Base-by-base conservation (phyloP, 1,140 invertebrate genomes). In the Zaprionus capensis region DNA sequence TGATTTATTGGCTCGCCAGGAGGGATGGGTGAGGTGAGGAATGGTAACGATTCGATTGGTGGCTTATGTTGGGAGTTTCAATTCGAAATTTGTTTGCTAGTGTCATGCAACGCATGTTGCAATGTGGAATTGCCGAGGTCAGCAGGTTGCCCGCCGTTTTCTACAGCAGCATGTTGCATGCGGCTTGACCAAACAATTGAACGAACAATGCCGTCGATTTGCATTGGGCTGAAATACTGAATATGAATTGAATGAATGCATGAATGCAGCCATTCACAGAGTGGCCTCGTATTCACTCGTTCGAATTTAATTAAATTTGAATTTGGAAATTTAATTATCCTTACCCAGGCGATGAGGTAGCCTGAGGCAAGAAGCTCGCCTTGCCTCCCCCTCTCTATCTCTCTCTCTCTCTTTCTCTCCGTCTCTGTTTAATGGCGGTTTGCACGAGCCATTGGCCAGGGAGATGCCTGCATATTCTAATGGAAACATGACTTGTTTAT, bases 1-100 rank as follows among this genome's bases (percentile, higher is more conserved):
- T 86, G 79, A 85, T 85, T 85, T 85, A 85, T 85, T 76, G 75
- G 75, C 75, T 85, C 66, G 36, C 46, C 46, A 51, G n/a, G 20
- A 22, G 17, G 20, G 46, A 34, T 28, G 46, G 46, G 5, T 7
- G 46, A 22, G 17, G 46, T 49, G 17, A 12, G 5, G n/a, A 5
- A 28, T 34, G 46, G 46, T 24, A 14, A 24, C 20, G 5, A 20
- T 4, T 4, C 46, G 46, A 14, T 46, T 46, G 20, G 46, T 51
- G 46, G 46, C 20, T 51, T 51, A 24, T 14, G 46, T 24, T 49
- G 0, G 41, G n/a, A 51, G 11, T 24, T 51, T 51, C 11, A 22
- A 20, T 20, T 24, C 4, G 1, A 14, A 51, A 51, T 51, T 51
- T 51, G 46, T 24, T 55, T 55, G 51, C 22, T 2, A 55, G 15